Conservation (phyloP, 2,113 vertebrate genomes). For the Theristicus caerulescens region DNA sequence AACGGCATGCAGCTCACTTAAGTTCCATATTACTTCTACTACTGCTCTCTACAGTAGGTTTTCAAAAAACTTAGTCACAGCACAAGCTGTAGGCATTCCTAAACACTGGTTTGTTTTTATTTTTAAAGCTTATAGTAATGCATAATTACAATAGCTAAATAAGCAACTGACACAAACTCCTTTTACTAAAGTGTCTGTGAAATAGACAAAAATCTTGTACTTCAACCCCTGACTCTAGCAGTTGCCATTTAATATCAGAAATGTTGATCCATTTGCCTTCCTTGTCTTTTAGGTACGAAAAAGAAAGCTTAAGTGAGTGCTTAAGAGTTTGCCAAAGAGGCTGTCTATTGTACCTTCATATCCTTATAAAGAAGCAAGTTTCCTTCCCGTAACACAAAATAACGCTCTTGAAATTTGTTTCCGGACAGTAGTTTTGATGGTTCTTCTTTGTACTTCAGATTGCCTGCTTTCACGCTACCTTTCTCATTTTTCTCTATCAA, state of each 20-base stretch:
- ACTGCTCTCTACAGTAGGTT: background rate
- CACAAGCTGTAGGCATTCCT: background rate
- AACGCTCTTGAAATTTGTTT: slow-evolving; percentile 94
- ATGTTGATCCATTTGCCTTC: background rate
- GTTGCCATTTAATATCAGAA: background rate
- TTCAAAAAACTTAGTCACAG: background rate
- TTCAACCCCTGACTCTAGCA: background rate
- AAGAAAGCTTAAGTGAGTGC: background rate
- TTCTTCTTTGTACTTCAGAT: slow-evolving; percentile 89
- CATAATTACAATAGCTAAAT: background rate
- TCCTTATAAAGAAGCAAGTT: slow-evolving; percentile 91
- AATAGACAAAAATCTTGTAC: background rate
- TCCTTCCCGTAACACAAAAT: slow-evolving; percentile 81
- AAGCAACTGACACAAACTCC: background rate
- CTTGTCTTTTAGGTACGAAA: background rate
- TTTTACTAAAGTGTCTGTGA: background rate
- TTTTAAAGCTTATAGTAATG: background rate
- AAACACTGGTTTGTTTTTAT: background rate
- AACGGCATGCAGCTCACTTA: background rate
- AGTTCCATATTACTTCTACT: background rate
- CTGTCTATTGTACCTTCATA: slow-evolving; percentile 79
- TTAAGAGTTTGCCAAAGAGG: background rate
- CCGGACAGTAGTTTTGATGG: slow-evolving; percentile 90
- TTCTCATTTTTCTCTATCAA: slow-evolving; percentile 67
- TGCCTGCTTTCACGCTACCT: slow-evolving; percentile 75